Base-by-base conservation (phyloP, 2,113 vertebrate species). In the Eurypyga helias region DNA sequence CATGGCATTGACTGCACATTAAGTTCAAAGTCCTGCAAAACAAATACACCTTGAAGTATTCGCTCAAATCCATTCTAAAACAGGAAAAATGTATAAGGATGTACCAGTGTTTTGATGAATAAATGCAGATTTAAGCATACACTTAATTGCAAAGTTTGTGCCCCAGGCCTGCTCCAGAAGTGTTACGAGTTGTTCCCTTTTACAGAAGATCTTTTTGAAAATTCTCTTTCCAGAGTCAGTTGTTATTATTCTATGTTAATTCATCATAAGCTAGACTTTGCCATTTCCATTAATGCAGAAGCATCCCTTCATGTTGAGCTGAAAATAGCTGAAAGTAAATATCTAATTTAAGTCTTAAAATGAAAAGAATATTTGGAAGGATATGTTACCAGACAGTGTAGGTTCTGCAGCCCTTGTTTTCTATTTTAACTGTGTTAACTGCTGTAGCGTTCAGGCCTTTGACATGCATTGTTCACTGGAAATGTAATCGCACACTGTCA, bases 401-500 rank as follows among this genome's bases (percentile, higher is more conserved):
- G 67, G 85, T 25, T 80, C 69, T 58, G 81, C 64, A 45, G 73
- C 4, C 6, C 69, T 76, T 82, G 48, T 72, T 85, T 90, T 48
- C 67, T 93, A 0, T 85, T 79, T 84, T 52, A 76, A 71, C 89
- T 77, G 26, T 45, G 78, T 73, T 69, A 31, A 38, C 67, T 58
- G 83, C 38, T 17, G 70, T 2, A 69, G 79, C 33, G 4, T 34
- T 69, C 88, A 76, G 88, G 83, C 65, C 92, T 83, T 70, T 90
- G 80, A 91, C 77, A 46, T 2, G 3, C 81, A 61, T 72, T 87
- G 90, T 93, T 95, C 86, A 2, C 89, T 89, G 89, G 75, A 85
- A 96, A 89, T 92, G 51, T 77, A 91, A 92, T 75, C 46, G 88
- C 76, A 73, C 49, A 2, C 90, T 96, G 94, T 97, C 90, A 94